These are phyloP conservation scores for Coptodon rendalli DNA, from an alignment of 2,113 vertebrate genomes.

Conservation along the genomic window DNA sequence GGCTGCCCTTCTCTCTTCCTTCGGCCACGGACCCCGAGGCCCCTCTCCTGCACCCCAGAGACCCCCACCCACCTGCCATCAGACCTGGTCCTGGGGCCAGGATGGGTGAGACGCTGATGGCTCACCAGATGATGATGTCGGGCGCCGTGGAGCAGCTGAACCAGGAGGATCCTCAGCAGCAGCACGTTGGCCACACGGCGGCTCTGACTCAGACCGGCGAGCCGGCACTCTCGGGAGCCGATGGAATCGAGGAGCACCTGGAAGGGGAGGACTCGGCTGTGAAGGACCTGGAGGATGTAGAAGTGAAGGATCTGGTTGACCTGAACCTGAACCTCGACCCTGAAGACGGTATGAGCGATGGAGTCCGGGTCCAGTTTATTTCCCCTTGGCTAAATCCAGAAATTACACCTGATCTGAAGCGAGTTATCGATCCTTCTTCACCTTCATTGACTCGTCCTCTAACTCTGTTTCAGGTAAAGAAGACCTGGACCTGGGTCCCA, in stretches of 20 bases:
- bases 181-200: background rate
- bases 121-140: constrained; percentile 64
- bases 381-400: background rate
- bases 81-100: constrained; percentile 47
- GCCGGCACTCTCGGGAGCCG: constrained; percentile 42
- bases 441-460: background rate
- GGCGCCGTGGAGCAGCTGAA: constrained; percentile 70
- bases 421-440: background rate
- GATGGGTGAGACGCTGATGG: constrained; percentile 60
- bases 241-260: constrained; percentile 85
- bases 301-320: constrained; percentile 96
- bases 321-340: constrained; percentile 91
- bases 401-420: background rate
- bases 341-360: constrained; percentile 63
- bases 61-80: constrained; percentile 58
- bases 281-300: constrained; percentile 92
- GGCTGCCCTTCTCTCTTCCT: constrained; percentile 69
- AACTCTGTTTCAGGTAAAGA: constrained; percentile 77
- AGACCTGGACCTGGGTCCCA: constrained; percentile 87
- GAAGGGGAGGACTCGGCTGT: constrained; percentile 89
- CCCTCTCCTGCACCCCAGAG: constrained; percentile 16
- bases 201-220: constrained; percentile 54
- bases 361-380: background rate
- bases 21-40: background rate
- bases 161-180: constrained; percentile 39